Base-by-base conservation (phyloP, 2,888 invertebrate genomes). In the Andrena trimmerana region DNA sequence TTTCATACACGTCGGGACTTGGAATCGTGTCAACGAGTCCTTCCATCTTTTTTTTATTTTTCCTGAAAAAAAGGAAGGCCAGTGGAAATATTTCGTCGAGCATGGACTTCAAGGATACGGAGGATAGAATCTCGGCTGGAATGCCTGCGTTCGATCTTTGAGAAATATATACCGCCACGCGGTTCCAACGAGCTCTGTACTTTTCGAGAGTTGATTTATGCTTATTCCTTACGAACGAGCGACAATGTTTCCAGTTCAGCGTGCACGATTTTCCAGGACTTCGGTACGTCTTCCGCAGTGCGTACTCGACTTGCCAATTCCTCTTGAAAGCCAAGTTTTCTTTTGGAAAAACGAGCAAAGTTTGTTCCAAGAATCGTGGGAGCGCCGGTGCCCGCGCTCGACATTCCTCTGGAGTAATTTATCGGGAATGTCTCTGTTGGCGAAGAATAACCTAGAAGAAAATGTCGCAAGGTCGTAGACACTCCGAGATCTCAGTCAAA, bases 361-460 rank as follows among this genome's bases (percentile, higher is more conserved):
- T 77, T 83, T 60, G 66, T 27, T 20, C 50, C 27, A 29, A 63
- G 77, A 68, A 76, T 29, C 33, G 59, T 24, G 65, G n/a, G 36
- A 67, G 52, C 59, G 27, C 20, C 52, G n/a, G 48, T 13, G 29
- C 10, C 52, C 42, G 33, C n/a, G 36, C 10, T 3, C 31, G 42
- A 63, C 29, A 31, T 57, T 65, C 65, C 48, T 54, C n/a, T 8
- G 13, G 2, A n/a, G 71, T 71, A 82, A 81, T 82, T 82, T 67
- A 81, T 76, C 70, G 82, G 33, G 29, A 48, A 68, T 42, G 71
- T 68, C 65, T 63, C 59, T 42, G 13, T 54, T 29, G 13, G 27
- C 50, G 59, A 81, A 62, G 72, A 76, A 68, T 68, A 70, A 67
- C 33, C 59, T 24, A 57, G 70, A 78, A 76, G 85, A 85, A 83